These are phyloP conservation scores for Venusia cambrica DNA, from an alignment of 2,888 invertebrate genomes.

Conservation along the genomic window DNA sequence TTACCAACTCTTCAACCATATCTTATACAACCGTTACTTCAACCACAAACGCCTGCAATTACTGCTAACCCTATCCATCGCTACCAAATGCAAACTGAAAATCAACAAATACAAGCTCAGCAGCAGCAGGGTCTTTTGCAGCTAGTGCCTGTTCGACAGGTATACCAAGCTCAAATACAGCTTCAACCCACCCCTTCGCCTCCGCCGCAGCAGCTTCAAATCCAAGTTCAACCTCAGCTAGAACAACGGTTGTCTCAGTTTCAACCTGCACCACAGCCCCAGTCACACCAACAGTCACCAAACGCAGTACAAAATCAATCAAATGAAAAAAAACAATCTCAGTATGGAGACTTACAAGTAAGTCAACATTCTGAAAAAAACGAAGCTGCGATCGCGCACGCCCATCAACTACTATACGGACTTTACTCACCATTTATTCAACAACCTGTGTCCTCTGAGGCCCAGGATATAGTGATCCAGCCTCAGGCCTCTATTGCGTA, in stretches of 20 bases:
- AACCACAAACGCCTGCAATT: slow-evolving; percentile 7
- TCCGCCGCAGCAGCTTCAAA: slow-evolving; percentile 19
- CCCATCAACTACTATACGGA: slow-evolving; percentile 8
- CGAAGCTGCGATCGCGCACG: slow-evolving; percentile 10
- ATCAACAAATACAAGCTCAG: slow-evolving; percentile 10
- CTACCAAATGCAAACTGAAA: slow-evolving; percentile 6
- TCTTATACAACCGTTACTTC: slow-evolving; percentile 5
- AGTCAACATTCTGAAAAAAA: slow-evolving; percentile 5
- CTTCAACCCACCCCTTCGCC: slow-evolving; percentile 5
- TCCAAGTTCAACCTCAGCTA: slow-evolving; percentile 17
- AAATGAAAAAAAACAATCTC: slow-evolving; percentile 12
- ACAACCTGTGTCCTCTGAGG: slow-evolving; percentile 10
- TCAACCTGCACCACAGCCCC: slow-evolving; percentile 1
- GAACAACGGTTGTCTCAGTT: no score
- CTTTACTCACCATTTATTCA: slow-evolving; percentile 13
- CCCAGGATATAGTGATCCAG: slow-evolving; percentile 23
- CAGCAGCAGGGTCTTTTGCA: slow-evolving; percentile 3
- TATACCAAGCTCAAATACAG: slow-evolving; percentile 4
- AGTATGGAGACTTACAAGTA: slow-evolving; percentile 7
- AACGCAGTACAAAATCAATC: slow-evolving; percentile 3
- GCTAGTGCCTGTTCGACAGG: slow-evolving; percentile 3
- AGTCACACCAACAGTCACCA: slow-evolving; percentile 5
- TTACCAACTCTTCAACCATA: slow-evolving; percentile 7
- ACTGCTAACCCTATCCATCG: slow-evolving; percentile 12
- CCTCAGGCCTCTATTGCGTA: slow-evolving; percentile 40